Conservation (phyloP, 2,888 invertebrate species). For the Isoperla grammatica region DNA sequence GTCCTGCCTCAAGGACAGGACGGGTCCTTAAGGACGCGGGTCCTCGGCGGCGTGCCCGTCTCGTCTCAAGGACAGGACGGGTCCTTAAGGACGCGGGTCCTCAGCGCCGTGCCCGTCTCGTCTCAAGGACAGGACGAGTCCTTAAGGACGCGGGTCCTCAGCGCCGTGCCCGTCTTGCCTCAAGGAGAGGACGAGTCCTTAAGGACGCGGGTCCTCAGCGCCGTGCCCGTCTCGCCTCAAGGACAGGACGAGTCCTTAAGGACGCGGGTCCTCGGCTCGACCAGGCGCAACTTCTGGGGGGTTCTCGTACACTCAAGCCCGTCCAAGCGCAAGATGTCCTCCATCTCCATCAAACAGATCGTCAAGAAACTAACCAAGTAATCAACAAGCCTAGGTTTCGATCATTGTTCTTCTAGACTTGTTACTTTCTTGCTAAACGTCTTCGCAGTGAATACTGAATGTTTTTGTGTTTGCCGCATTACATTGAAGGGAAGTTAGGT, state of each 20-base stretch:
- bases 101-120: not conserved
- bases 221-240: not conserved
- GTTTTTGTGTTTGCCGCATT: too few species aligned
- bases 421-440: too few species aligned
- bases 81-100: not conserved
- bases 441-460: too few species aligned
- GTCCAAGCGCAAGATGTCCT: not conserved
- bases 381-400: not conserved
- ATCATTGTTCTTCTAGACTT: too few species aligned
- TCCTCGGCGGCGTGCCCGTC: not conserved
- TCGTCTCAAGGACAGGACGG: too few species aligned
- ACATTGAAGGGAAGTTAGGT: too few species aligned
- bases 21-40: conserved; percentile 45
- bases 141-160: conserved; percentile 1
- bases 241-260: not conserved
- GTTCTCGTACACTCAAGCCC: not conserved
- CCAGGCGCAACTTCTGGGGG: not conserved
- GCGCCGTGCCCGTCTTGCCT: not conserved
- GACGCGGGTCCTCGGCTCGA: not conserved
- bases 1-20: too few species aligned
- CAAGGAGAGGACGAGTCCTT: not conserved
- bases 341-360: conserved; percentile 12
- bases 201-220: conserved; percentile 3
- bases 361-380: conserved; percentile 2
- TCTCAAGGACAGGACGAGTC: too few species aligned